Evolutionary conservation across 1,140 invertebrate genomes (phyloP).

Genomic region (Zaprionus davidi): DNA sequence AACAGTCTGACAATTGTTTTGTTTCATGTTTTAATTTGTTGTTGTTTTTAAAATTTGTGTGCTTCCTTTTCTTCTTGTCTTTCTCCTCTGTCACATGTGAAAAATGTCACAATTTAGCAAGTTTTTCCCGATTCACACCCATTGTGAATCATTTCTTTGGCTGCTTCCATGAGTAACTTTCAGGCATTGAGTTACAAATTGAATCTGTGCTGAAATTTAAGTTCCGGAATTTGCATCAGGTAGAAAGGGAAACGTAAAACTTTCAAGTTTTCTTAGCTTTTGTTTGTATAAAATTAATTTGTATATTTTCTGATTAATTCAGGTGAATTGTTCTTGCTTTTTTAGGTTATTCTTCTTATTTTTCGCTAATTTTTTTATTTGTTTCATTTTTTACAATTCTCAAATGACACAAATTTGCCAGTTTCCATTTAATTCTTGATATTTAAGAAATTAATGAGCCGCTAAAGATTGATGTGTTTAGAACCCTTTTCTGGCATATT

Average conservation of each 20-base stretch:
- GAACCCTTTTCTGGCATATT: not conserved
- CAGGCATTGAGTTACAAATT: not conserved
- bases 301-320: slow-evolving; percentile 1
- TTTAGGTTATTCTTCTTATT: not conserved
- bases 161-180: not conserved
- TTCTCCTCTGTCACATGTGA: not conserved
- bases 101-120: slow-evolving; percentile 4
- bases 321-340: not conserved
- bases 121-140: slow-evolving; percentile 1
- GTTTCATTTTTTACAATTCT: not conserved
- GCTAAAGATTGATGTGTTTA: not conserved
- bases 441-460: not conserved
- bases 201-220: not conserved
- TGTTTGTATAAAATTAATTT: not conserved
- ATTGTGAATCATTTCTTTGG: not conserved
- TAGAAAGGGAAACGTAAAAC: not conserved
- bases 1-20: slow-evolving; percentile 9
- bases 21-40: slow-evolving; percentile 13
- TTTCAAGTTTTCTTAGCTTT: not conserved
- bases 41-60: not conserved
- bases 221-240: not conserved
- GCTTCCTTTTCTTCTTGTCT: not conserved
- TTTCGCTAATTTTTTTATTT: not conserved
- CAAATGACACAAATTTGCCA: too few species aligned
- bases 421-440: not conserved